These are phyloP conservation scores for Pachyseris speciosa DNA, from an alignment of 64 coral and sea anemone species.

Conservation along the genomic window DNA sequence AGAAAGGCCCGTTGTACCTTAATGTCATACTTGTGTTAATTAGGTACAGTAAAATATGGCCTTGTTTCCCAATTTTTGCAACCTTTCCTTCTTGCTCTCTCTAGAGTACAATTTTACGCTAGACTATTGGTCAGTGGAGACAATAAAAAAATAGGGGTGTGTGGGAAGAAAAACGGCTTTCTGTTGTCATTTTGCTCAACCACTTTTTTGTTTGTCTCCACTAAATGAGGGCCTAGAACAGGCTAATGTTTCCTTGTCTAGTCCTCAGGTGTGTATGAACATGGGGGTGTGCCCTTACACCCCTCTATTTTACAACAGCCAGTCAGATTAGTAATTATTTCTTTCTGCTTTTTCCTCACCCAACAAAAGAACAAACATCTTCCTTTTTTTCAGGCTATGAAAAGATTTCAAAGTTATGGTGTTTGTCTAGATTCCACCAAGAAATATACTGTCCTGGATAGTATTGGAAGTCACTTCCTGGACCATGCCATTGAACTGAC, in stretches of 20 bases:
- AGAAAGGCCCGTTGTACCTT: not conserved
- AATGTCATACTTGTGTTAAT: not conserved
- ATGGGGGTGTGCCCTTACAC: not conserved
- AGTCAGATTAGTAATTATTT: not conserved
- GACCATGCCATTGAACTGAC: slow-evolving; percentile 22
- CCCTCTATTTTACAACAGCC: not conserved
- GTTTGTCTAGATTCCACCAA: not conserved
- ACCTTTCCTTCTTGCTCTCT: not conserved
- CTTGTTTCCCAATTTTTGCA: not conserved
- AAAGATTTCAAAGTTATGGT: slow-evolving; percentile 5
- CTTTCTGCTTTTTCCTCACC: not conserved
- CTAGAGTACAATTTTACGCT: not conserved
- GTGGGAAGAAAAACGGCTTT: not conserved
- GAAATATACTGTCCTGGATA: slow-evolving; percentile 33
- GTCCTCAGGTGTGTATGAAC: not conserved
- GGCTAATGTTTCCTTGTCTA: not conserved
- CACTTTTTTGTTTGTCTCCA: not conserved
- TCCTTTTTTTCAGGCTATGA: slow-evolving; percentile 22
- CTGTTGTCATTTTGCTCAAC: not conserved
- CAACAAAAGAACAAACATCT: not conserved
- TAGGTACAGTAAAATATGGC: not conserved
- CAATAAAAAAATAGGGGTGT: not conserved
- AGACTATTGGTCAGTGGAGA: not conserved
- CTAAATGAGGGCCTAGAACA: not conserved
- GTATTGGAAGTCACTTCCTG: slow-evolving; percentile 56